Evolutionary conservation across 2,113 vertebrate genomes (phyloP), one percentile per base, ranked within the genome.

Genomic region (Aviceda subcristata): DNA sequence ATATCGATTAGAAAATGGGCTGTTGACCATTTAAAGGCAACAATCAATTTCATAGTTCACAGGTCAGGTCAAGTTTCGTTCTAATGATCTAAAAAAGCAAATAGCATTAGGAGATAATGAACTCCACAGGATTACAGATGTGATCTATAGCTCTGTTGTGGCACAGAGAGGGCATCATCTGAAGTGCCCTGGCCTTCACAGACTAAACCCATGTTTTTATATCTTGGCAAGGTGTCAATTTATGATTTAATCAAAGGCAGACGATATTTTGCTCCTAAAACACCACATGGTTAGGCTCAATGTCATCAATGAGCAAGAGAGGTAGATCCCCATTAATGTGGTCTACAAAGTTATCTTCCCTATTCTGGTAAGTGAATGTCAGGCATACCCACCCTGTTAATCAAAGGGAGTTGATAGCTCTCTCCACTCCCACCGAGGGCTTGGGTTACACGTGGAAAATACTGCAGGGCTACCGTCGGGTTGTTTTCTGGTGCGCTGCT

Each of bases 1-100:
- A 10, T 98, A 98, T 98, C 96, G 98, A 98, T 98, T 98, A 98
- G 98, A 98, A 98, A 98, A 98, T 98, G 98, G 98, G 97, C 85
- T 98, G 98, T 97, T 98, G 98, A 98, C 98, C 97, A 90, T 98
- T 98, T 98, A 98, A 98, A 98, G 98, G 98, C 98, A 98, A 97
- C 98, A 97, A 98, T 98, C 98, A 98, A 98, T 98, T 98, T 97
- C 91, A 96, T 90, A 98, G 98, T 98, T 98, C 98, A 98, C 96
- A 98, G 98, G 98, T 98, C 98, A 98, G 98, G 98, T 98, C 98
- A 98, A 98, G 98, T 98, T 98, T 98, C 97, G 46, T 98, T 98
- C 98, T 98, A 98, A 98, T 98, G 98, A 98, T 98, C 96, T 97
- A 97, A 97, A 96, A 92, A 98, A 98, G 97, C 86, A 97, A 97